Evolutionary conservation across 2,888 invertebrate species (phyloP).

Genomic region (Ellobium chinense): DNA sequence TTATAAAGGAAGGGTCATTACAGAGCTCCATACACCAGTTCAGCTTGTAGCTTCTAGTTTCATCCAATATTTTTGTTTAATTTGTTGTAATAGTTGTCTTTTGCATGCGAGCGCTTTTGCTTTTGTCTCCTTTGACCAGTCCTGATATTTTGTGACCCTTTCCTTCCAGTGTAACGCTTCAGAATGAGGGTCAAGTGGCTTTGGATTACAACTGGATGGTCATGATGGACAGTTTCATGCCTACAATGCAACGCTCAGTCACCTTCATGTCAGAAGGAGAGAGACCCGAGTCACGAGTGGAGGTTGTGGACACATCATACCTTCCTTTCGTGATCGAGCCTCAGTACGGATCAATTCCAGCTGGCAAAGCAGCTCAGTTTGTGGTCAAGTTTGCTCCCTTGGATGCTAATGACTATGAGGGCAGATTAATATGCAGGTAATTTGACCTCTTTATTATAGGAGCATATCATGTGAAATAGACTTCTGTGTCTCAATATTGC

Average conservation of each 20-base stretch:
- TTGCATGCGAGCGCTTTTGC: too few species aligned
- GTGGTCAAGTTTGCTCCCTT: slow-evolving; percentile 77
- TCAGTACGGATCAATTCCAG: slow-evolving; percentile 71
- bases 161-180: slow-evolving; percentile 69
- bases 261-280: slow-evolving; percentile 73
- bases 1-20: too few species aligned
- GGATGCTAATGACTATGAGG: slow-evolving; percentile 77
- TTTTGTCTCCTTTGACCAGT: too few species aligned
- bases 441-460: too few species aligned
- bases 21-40: too few species aligned
- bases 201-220: slow-evolving; percentile 78
- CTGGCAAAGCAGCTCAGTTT: slow-evolving; percentile 71
- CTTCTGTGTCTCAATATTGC: too few species aligned
- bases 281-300: slow-evolving; percentile 68
- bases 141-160: too few species aligned
- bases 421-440: slow-evolving; percentile 77
- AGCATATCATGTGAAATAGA: too few species aligned
- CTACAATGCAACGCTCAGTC: slow-evolving; percentile 69
- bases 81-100: too few species aligned
- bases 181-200: slow-evolving; percentile 74
- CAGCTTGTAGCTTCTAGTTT: too few species aligned
- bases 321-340: slow-evolving; percentile 78
- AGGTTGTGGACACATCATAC: slow-evolving; percentile 66
- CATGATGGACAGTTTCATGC: slow-evolving; percentile 74
- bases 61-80: too few species aligned